These are phyloP conservation scores for Meriones unguiculatus DNA, from an alignment of 2,113 vertebrate genomes.

Conservation along the genomic window DNA sequence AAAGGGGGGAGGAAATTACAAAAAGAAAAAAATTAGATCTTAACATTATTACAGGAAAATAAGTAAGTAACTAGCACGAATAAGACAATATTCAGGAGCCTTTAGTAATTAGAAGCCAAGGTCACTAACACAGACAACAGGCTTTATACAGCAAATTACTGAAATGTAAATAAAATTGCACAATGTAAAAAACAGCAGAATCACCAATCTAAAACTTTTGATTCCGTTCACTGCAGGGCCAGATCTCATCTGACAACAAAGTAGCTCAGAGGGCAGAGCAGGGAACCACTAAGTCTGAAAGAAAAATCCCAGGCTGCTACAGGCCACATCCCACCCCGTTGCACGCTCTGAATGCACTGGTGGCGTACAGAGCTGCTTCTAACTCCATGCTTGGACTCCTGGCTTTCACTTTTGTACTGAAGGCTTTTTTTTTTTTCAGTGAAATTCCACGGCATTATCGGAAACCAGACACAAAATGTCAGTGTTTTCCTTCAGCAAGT, in stretches of 20 bases:
- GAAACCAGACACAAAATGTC: background rate
- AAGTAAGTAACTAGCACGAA: background rate
- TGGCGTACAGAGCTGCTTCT: background rate
- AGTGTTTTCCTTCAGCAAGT: background rate
- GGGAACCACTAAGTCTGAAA: background rate
- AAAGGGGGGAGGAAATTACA: background rate
- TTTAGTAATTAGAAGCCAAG: background rate
- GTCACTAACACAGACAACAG: background rate
- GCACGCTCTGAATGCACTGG: background rate
- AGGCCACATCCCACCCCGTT: background rate
- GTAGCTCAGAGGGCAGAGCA: background rate
- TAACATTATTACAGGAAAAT: background rate
- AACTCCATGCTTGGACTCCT: background rate
- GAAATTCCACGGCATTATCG: background rate
- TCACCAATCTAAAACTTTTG: background rate
- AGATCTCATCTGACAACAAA: background rate
- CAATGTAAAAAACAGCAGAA: background rate
- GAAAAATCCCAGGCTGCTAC: background rate
- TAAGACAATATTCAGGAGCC: background rate
- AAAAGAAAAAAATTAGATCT: background rate
- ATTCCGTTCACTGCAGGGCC: background rate
- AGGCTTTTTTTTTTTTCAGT: background rate
- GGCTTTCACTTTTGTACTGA: background rate
- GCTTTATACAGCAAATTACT: background rate
- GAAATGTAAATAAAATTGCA: background rate